Evolutionary conservation across 2,888 invertebrate genomes (phyloP).

Genomic region (Mythimna lalbum): DNA sequence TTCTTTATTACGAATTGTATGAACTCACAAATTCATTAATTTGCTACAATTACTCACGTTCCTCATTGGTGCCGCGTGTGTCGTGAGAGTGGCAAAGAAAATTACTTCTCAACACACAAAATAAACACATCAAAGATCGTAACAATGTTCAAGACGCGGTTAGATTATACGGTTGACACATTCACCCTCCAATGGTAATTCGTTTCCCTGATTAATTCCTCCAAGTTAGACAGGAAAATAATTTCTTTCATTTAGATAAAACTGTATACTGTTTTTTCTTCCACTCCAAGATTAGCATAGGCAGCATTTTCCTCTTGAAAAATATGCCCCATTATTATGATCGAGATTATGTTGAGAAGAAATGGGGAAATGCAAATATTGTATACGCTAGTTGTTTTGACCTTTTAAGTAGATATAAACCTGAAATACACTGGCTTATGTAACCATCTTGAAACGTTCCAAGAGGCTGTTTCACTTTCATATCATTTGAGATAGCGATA

Average conservation of each 20-base stretch:
- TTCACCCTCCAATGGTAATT: constrained; percentile 27
- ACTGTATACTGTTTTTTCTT: constrained; percentile 44
- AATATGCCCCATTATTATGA: constrained; percentile 54
- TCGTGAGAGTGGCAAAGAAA: constrained; percentile 16
- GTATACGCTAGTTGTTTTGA: constrained; percentile 26
- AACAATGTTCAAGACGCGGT: constrained; percentile 26
- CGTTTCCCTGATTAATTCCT: constrained; percentile 48
- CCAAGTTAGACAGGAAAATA: constrained; percentile 56
- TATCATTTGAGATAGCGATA: constrained; percentile 62
- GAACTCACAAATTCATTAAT: background rate
- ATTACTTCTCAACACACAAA: constrained; percentile 20
- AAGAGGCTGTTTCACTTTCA: constrained; percentile 42
- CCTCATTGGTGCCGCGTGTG: background rate
- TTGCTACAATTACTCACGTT: background rate
- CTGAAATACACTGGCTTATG: constrained; percentile 37
- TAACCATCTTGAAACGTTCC: constrained; percentile 30
- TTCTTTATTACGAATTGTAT: too few relatives aligned
- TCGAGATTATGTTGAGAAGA: constrained; percentile 54
- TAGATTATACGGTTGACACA: constrained; percentile 36
- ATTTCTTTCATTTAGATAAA: constrained; percentile 62
- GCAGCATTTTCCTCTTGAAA: constrained; percentile 53
- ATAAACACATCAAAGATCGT: constrained; percentile 20
- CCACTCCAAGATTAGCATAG: constrained; percentile 57
- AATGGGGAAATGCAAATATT: constrained; percentile 53
- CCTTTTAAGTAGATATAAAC: constrained; percentile 45